Evolutionary conservation across 2,888 invertebrate species (phyloP).

Genomic region (Rhynchonema sp.): DNA sequence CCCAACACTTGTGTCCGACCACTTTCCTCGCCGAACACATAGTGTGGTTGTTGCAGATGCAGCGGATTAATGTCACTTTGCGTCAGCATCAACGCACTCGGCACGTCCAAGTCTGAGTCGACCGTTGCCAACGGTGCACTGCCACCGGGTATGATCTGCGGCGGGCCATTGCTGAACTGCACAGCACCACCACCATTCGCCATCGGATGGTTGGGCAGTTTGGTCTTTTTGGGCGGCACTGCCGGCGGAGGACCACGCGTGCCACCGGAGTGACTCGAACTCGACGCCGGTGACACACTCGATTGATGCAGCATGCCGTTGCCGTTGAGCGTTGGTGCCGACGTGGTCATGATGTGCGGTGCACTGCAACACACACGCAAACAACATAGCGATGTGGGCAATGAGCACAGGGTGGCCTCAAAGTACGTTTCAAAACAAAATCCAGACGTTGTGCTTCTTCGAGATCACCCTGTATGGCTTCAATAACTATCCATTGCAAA

Average conservation of each 20-base stretch:
- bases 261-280: neutral
- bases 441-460: too few relatives aligned
- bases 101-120: neutral
- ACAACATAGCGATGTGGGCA: too few relatives aligned
- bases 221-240: neutral
- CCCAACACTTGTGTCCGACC: conserved; percentile 51
- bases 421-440: too few relatives aligned
- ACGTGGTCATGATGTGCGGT: too few relatives aligned
- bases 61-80: neutral
- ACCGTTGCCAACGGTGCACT: neutral
- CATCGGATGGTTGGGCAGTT: neutral
- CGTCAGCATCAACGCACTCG: neutral
- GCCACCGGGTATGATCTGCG: neutral
- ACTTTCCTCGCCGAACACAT: conserved; percentile 3
- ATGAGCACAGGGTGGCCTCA: too few relatives aligned
- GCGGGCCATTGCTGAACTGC: neutral
- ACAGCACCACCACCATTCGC: neutral
- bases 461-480: too few relatives aligned
- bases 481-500: too few relatives aligned
- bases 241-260: neutral
- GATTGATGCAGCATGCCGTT: too few relatives aligned
- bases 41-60: neutral
- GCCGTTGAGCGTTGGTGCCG: too few relatives aligned
- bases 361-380: too few relatives aligned
- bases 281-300: neutral